These are phyloP conservation scores for Heloderma charlesbogerti DNA, from an alignment of 2,113 vertebrate genomes.

Conservation along the genomic window DNA sequence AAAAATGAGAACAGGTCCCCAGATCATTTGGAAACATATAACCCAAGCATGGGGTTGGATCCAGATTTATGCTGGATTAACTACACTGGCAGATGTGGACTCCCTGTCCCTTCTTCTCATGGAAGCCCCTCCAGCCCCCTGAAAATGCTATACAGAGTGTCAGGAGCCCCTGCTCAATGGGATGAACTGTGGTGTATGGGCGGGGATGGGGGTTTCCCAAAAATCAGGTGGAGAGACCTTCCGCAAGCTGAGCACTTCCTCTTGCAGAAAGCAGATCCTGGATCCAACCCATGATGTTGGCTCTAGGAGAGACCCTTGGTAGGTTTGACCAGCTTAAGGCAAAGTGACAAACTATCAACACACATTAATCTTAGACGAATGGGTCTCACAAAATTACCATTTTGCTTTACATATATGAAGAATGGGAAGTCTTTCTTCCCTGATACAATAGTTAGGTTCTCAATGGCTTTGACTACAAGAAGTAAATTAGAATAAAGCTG, in stretches of 20 bases:
- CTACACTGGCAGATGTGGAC: no score
- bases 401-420: neutral
- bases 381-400: neutral
- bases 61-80: no score
- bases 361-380: neutral
- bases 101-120: no score
- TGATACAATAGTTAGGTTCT: neutral
- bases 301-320: neutral
- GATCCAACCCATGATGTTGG: neutral
- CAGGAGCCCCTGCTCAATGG: no score
- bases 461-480: neutral
- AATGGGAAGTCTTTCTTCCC: neutral
- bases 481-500: neutral
- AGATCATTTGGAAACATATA: neutral
- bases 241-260: no score
- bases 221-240: no score
- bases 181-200: no score
- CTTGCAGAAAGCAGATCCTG: no score
- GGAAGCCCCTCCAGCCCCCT: no score
- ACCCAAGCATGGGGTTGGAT: neutral
- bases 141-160: no score
- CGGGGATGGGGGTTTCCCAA: no score
- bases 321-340: neutral
- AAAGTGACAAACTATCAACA: neutral
- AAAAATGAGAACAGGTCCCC: neutral